Evolutionary conservation across 2,113 vertebrate genomes (phyloP), one percentile per base, ranked within the genome.

Genomic region (Beaufortia kweichowensis): DNA sequence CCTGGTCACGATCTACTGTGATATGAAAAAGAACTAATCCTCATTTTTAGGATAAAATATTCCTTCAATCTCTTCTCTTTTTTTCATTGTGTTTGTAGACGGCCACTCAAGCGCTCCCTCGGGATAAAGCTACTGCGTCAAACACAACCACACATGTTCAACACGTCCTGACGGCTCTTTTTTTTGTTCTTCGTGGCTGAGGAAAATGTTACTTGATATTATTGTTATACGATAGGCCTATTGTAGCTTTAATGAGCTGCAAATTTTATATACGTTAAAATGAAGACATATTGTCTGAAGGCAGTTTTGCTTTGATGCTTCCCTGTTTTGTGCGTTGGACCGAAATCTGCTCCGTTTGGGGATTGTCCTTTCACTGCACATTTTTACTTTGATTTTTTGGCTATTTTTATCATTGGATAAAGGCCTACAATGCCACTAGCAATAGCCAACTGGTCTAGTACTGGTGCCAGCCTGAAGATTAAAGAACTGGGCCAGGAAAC

Each of bases 231-330:
- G 7, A 71, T 11, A 14, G 39, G 31, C 29, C 53, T 56, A 35
- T 39, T 71, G 31, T 71, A 41, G 31, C 11, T 39, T 71, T 41
- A 71, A 57, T 57, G 68, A 71, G 53, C 53, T 57, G 68, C 31
- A 57, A 26, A 71, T 71, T 19, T 67, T 41, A 57, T 39, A 71
- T 14, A 19, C 15, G 53, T 21, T 2, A 33, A 71, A 57, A 71
- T 1, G 8, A 57, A 24, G 50, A 57, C 68, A 57, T 35, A 17
- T 35, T 56, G 19, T 14, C 67, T 70, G 12, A 35, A 23, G 21
- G 31, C 23, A 0, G 57, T 71, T 35, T 57, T 11, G 21, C 53
- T 71, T 71, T 26, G 68, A 57, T 57, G 33, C 19, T 50, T 71
- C 6, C 6, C 21, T 71, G 35, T 41, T 50, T 19, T 57, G 31